Evolutionary conservation across 1,140 invertebrate species (phyloP).

Genomic region (Drosophila pallidifrons): DNA sequence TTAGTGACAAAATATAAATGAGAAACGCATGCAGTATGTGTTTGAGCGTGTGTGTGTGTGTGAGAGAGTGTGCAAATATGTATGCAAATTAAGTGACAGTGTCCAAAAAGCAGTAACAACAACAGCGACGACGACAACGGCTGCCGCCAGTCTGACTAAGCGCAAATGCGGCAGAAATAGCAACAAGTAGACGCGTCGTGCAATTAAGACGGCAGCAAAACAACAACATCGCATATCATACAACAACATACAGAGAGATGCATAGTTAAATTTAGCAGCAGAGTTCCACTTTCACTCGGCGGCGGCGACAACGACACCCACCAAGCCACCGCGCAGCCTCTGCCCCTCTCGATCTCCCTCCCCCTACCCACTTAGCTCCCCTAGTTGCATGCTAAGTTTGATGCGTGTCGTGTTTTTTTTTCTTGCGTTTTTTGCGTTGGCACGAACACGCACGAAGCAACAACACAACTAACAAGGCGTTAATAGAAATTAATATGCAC

Average conservation of each 20-base stretch:
- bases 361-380: neutral
- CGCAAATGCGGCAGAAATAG: constrained; percentile 74
- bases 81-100: constrained; percentile 56
- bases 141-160: constrained; percentile 79
- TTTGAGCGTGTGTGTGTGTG: constrained; percentile 6
- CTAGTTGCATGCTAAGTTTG: constrained; percentile 42
- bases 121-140: neutral
- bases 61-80: constrained; percentile 26
- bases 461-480: constrained; percentile 23
- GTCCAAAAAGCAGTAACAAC: constrained; percentile 42
- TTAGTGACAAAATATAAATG: constrained; percentile 74
- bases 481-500: constrained; percentile 41
- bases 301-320: constrained; percentile 61
- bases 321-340: constrained; percentile 44
- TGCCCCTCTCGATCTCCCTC: neutral
- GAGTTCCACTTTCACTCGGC: constrained; percentile 78
- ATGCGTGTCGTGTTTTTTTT: constrained; percentile 38
- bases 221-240: constrained; percentile 57
- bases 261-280: constrained; percentile 79
- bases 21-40: constrained; percentile 60
- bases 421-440: constrained; percentile 45
- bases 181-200: constrained; percentile 71
- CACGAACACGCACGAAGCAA: constrained; percentile 36
- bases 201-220: constrained; percentile 71
- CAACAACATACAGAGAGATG: constrained; percentile 54